Base-by-base conservation (phyloP, 2,797 vertebrate species). In the Phaenicophaeus curvirostris region DNA sequence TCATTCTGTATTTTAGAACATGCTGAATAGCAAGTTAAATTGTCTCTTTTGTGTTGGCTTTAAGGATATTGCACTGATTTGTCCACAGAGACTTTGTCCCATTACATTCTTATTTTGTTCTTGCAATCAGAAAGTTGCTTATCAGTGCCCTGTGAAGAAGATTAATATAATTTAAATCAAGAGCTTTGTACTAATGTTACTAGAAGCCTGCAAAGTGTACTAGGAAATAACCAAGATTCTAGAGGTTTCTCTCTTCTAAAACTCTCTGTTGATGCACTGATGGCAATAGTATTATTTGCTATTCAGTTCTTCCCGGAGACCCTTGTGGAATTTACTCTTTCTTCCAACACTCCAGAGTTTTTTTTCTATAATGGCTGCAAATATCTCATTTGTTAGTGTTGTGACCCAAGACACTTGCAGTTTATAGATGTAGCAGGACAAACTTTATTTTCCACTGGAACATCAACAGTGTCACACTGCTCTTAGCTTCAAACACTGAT, bases 1-100 rank as follows among this genome's bases (percentile, higher is more conserved):
- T 96, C 88, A 86, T 89, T 89, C 74, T 54, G 33, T 95, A 69
- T 86, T 94, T 90, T 82, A 90, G 67, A 91, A 74, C 83, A 90
- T 50, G 48, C 73, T 90, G 85, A 80, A 54, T 72, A 93, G 78
- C n/a, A 82, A 91, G 71, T 48, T 82, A 90, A 95, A 80, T 76
- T 73, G 68, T 89, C 80, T 88, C 67, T 55, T 94, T 33, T 86
- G 73, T 59, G 76, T 72, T 95, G 83, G 74, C 53, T 93, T 93
- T 91, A 95, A 93, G 90, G 71, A 71, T 89, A 85, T 84, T 53
- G 2, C 75, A 54, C 62, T 82, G 71, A 86, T 91, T 93, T 90
- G 65, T 82, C 83, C 67, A 46, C 39, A 81, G 91, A 90, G 93
- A 93, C 54, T 87, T 81, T 74, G 85, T 76, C 63, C 82, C 61